Evolutionary conservation across 2,888 invertebrate genomes (phyloP), one percentile per base, ranked within the genome.

Genomic region (Nomada ferruginata): DNA sequence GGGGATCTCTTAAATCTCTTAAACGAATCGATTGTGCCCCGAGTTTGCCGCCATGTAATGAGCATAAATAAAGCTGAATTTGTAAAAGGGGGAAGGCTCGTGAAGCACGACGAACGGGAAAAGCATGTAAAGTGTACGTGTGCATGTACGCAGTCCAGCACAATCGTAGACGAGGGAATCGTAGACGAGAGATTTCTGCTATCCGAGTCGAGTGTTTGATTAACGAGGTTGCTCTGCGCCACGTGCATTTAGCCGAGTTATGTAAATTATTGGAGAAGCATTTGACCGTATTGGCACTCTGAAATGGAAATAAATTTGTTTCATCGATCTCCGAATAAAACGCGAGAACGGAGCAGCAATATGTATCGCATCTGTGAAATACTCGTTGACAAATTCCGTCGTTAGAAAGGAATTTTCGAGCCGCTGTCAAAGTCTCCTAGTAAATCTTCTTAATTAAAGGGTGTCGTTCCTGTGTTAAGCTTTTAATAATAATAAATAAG

Each of bases 161-260:
- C 15, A 53, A 55, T 63, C 15, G 72, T 44, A 63, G 36, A 53
- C 36, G 36, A 15, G 60, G 36, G 47, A 60, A 55, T 63, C 15
- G 72, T 44, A 63, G 36, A 53, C 36, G 36, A 15, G 60, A 50
- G 47, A 60, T 64, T 64, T 64, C 50, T 44, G 53, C 63, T 23
- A 53, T 36, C 20, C 36, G 15, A 72, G 36, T 75, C 23, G 42
- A 74, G 66, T 68, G 60, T 52, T 60, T 75, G 75, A 75, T 75
- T 75, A 75, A 75, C 60, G 75, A 74, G 53, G 29, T 47, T 29
- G 47, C 44, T 29, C 5, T 4, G 47, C 15, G 50, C 7, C 26
- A 23, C 26, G 44, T 57, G 65, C 55, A 29, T 55, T 72, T 63
- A 64, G 15, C 44, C 63, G 44, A 57, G 68, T 68, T 68, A 68